Evolutionary conservation across 2,888 invertebrate species (phyloP).

Genomic region (Cybosia mesomella): DNA sequence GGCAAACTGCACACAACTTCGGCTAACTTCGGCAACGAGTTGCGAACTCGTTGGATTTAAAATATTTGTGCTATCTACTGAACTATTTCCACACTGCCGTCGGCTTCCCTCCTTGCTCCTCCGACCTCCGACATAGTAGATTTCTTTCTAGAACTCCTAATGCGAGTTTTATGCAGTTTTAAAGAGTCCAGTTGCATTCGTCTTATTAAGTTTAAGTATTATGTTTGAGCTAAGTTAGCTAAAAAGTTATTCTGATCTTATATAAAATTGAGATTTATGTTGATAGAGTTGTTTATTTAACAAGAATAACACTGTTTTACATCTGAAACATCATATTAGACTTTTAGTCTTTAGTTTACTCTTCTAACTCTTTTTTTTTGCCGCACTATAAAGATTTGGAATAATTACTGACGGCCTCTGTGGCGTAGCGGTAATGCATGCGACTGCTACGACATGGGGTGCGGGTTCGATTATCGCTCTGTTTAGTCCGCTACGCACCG

Average conservation of each 20-base stretch:
- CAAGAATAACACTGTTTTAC: neutral
- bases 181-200: neutral
- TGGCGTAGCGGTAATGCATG: no score
- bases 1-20: conserved; percentile 44
- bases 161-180: conserved; percentile 30
- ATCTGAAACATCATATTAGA: no score
- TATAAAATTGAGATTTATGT: neutral
- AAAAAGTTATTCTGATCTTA: neutral
- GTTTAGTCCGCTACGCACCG: no score
- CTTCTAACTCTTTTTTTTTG: no score
- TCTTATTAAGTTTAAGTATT: neutral
- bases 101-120: conserved; percentile 26
- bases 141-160: conserved; percentile 15
- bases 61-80: conserved; percentile 50
- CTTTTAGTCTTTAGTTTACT: no score
- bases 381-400: no score
- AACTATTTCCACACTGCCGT: conserved; percentile 47
- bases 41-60: conserved; percentile 51
- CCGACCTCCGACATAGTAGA: conserved; percentile 14
- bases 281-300: neutral
- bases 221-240: neutral
- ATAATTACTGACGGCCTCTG: no score
- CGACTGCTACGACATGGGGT: no score
- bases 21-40: conserved; percentile 43
- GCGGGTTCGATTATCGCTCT: no score